These are phyloP conservation scores for Lepidostoma basale DNA, from an alignment of 1,140 invertebrate species.

Conservation along the genomic window DNA sequence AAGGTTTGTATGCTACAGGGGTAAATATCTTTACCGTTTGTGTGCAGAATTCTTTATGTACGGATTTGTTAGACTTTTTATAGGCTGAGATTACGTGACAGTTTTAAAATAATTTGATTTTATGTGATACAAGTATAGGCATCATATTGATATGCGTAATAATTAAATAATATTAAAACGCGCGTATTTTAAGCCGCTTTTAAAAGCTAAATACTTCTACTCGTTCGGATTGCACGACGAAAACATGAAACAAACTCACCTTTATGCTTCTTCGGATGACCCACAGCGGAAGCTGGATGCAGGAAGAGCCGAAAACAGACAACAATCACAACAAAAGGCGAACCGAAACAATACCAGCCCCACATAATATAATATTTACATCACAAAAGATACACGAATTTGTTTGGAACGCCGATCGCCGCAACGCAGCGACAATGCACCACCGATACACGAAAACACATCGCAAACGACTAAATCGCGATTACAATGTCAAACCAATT, in stretches of 20 bases:
- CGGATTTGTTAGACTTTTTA: no score
- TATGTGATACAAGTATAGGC: not conserved
- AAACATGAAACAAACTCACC: slow-evolving; percentile 19
- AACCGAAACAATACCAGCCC: slow-evolving; percentile 20
- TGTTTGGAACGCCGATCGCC: not conserved
- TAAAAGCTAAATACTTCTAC: not conserved
- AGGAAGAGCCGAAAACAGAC: slow-evolving; percentile 7
- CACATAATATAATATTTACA: slow-evolving; percentile 27
- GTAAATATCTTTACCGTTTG: no score
- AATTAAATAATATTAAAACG: not conserved
- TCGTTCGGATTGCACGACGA: not conserved
- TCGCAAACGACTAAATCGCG: not conserved
- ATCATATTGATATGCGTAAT: not conserved
- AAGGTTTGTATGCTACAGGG: no score
- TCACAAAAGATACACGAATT: slow-evolving; percentile 14
- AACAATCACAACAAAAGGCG: slow-evolving; percentile 13
- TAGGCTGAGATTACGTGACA: no score
- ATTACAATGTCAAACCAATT: not conserved
- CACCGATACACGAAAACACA: not conserved
- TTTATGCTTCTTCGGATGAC: slow-evolving; percentile 2
- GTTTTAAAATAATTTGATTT: not conserved
- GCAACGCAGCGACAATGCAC: not conserved
- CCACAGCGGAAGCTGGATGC: slow-evolving; percentile 5
- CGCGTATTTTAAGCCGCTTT: not conserved
- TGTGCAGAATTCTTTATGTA: no score